Percentiles rank a stretch among this genome's conserved stretches.
Evolutionary conservation across 2,113 vertebrate genomes (phyloP).

Genomic region (Burhinus bistriatus): DNA sequence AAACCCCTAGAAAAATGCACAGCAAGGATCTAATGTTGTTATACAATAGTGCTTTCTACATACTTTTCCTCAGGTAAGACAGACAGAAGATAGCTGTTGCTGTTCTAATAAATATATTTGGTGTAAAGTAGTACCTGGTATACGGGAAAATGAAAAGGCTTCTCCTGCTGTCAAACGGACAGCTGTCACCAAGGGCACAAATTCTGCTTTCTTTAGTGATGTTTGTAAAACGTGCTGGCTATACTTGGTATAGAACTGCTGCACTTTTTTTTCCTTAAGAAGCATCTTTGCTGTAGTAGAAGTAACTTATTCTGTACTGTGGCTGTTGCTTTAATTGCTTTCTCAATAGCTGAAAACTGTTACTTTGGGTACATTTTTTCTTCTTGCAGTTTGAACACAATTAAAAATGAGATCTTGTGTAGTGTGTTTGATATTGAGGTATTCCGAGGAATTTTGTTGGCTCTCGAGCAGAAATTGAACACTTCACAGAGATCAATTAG

Average conservation of each 20-base stretch:
- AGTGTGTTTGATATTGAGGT: neutral
- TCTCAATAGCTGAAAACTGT: neutral
- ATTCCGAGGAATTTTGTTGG: neutral
- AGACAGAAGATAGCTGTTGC: neutral
- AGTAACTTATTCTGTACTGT: neutral
- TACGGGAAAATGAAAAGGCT: neutral
- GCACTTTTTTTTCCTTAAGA: neutral
- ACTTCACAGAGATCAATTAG: neutral
- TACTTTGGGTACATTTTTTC: neutral
- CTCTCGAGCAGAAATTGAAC: neutral
- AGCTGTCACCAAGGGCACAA: neutral
- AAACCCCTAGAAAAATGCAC: neutral
- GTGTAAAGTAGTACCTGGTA: neutral
- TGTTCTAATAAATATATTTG: neutral
- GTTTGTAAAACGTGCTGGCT: neutral
- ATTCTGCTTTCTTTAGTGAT: neutral
- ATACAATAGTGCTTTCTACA: neutral
- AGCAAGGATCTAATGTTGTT: neutral
- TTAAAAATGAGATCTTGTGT: neutral
- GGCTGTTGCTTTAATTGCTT: neutral
- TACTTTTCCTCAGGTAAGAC: neutral
- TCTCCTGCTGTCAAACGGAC: neutral
- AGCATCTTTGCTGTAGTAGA: neutral
- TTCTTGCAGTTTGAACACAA: neutral
- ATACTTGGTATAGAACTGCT: neutral